These are phyloP conservation scores for Gyps fulvus DNA, from an alignment of 2,113 vertebrate species.

Conservation along the genomic window DNA sequence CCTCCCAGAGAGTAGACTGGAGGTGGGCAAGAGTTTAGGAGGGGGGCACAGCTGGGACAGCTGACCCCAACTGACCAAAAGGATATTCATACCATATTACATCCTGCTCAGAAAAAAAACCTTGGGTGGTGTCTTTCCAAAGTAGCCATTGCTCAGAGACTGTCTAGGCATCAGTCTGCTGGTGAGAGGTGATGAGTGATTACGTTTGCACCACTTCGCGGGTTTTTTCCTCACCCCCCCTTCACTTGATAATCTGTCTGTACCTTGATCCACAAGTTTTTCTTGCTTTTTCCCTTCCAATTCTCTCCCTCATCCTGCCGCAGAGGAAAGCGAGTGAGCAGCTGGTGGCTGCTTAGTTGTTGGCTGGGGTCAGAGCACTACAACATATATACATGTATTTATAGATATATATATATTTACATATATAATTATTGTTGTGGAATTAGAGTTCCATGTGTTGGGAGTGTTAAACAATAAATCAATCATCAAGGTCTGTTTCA, in stretches of 20 bases:
- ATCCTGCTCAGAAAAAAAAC: not conserved
- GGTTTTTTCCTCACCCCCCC: not conserved
- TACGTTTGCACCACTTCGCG: not conserved
- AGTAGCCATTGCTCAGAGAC: not conserved
- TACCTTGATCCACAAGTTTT: not conserved
- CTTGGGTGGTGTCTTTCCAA: not conserved
- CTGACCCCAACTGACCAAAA: not conserved
- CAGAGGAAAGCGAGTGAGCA: not conserved
- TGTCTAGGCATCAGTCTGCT: not conserved
- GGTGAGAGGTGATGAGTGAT: not conserved
- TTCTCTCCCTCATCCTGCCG: not conserved
- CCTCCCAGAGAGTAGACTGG: not conserved
- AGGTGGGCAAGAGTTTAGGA: not conserved
- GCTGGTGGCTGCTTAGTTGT: not conserved
- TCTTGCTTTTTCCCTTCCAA: not conserved
- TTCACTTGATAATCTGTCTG: not conserved
- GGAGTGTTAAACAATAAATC: not conserved
- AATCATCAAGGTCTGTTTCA: not conserved
- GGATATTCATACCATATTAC: not conserved
- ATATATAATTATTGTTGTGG: not conserved
- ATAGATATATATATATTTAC: not conserved
- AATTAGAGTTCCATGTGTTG: not conserved
- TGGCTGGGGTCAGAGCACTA: not conserved
- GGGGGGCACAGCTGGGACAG: not conserved
- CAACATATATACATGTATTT: not conserved